phyloP scores from a whole-genome alignment of 1,140 invertebrate genomes.

The Leptopilina boulardi region DNA sequence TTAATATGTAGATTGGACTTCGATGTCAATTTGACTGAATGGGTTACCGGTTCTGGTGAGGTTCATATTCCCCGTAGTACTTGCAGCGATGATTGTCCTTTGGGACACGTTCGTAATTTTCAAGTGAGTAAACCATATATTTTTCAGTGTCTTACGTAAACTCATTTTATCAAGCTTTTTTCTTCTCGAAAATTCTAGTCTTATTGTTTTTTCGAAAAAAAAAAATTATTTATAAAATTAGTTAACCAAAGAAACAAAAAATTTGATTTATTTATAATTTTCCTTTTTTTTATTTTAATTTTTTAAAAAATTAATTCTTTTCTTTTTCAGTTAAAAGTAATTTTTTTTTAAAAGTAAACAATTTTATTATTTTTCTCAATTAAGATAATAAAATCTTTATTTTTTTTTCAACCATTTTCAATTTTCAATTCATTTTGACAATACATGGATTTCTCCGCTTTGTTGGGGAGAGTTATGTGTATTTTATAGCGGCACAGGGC shows the following conservation, averaged over 20 bases:
- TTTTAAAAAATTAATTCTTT: too few species aligned
- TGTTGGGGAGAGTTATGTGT: background rate
- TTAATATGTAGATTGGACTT: constrained; percentile 64
- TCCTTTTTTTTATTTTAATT: too few species aligned
- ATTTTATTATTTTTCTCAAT: too few species aligned
- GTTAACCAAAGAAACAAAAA: too few species aligned
- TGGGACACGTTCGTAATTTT: constrained; percentile 80
- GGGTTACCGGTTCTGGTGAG: constrained; percentile 65
- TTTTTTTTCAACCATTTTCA: background rate
- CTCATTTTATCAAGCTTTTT: background rate
- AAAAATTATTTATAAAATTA: too few species aligned
- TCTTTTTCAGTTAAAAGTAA: too few species aligned
- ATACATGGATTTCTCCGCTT: background rate
- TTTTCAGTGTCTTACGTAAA: background rate
- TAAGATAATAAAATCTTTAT: too few species aligned
- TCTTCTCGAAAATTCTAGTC: background rate
- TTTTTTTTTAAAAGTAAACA: too few species aligned
- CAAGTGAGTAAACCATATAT: constrained; percentile 69
- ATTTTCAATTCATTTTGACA: background rate
- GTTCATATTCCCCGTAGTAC: constrained; percentile 77
- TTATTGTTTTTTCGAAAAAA: background rate
- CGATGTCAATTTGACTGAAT: constrained; percentile 72
- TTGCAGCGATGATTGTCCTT: constrained; percentile 80
- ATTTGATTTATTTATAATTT: too few species aligned
- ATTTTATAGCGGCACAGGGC: background rate